These are phyloP conservation scores for Lithophane semibrunnea DNA, from an alignment of 2,888 invertebrate species.

Conservation along the genomic window DNA sequence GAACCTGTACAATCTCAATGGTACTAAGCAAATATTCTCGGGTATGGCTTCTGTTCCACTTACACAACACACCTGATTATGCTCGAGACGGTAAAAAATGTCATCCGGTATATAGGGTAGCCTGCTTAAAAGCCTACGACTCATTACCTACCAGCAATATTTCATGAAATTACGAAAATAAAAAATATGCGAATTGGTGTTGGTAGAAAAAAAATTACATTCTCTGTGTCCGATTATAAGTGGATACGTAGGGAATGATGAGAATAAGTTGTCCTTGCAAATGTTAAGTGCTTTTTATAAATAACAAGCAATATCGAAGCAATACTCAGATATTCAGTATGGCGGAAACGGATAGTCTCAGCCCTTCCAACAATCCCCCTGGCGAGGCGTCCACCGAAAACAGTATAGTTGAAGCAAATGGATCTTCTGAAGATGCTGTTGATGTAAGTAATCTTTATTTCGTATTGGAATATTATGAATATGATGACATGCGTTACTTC, in stretches of 20 bases:
- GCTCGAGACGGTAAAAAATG: too few relatives aligned
- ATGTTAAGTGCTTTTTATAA: constrained; percentile 34
- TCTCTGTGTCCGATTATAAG: constrained; percentile 14
- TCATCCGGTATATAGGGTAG: too few relatives aligned
- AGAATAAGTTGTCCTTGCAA: constrained; percentile 38
- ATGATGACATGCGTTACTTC: not conserved
- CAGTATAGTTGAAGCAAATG: constrained; percentile 69
- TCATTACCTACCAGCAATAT: not conserved
- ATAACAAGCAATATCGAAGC: constrained; percentile 33
- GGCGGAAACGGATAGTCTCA: constrained; percentile 66
- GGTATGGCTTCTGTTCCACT: too few relatives aligned
- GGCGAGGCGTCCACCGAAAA: constrained; percentile 71
- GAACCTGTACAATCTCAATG: too few relatives aligned
- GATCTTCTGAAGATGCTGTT: constrained; percentile 73
- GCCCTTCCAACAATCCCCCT: constrained; percentile 70
- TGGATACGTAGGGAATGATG: constrained; percentile 22
- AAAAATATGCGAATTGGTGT: constrained; percentile 23
- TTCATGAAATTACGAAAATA: constrained; percentile 12
- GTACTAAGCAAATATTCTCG: too few relatives aligned
- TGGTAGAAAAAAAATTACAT: constrained; percentile 37
- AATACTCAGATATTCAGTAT: constrained; percentile 47
- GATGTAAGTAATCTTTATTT: constrained; percentile 75
- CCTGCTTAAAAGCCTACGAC: constrained; percentile 27
- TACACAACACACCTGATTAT: too few relatives aligned
- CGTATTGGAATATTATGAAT: not conserved